Percentiles rank a stretch among this genome's conserved stretches.
Evolutionary conservation across 2,797 vertebrate species (phyloP).

Genomic region (Fistularia tabacaria): DNA sequence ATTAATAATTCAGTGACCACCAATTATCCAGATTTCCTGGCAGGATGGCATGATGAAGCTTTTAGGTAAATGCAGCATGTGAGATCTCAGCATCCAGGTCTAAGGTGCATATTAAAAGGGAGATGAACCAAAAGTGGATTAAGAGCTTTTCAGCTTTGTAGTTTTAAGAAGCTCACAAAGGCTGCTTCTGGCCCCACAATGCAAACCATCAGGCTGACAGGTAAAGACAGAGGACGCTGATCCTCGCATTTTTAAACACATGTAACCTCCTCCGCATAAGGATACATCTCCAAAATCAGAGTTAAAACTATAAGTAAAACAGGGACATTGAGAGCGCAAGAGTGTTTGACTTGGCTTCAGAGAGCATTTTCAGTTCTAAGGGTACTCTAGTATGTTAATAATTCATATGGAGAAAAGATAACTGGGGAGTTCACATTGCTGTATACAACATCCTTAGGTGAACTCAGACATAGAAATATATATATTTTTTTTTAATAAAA

Average conservation of each 20-base stretch:
- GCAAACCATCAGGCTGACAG: slow-evolving; percentile 19
- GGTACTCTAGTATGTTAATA: too few species aligned
- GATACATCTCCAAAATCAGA: neutral
- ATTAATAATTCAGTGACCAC: slow-evolving; percentile 39
- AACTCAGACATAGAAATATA: too few species aligned
- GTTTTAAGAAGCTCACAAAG: slow-evolving; percentile 60
- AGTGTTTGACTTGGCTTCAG: too few species aligned
- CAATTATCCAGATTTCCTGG: slow-evolving; percentile 55
- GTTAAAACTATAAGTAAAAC: neutral
- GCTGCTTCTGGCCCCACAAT: slow-evolving; percentile 42
- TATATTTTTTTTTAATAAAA: too few species aligned
- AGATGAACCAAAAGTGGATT: slow-evolving; percentile 68
- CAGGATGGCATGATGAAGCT: slow-evolving; percentile 10
- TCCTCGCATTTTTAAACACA: slow-evolving; percentile 22
- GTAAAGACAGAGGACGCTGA: slow-evolving; percentile 20
- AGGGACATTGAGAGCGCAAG: neutral
- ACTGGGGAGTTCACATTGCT: too few species aligned
- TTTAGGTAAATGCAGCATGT: slow-evolving; percentile 31
- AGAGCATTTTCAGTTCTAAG: too few species aligned
- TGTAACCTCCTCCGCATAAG: neutral
- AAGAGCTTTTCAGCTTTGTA: slow-evolving; percentile 69
- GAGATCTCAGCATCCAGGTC: slow-evolving; percentile 40
- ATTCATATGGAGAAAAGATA: too few species aligned
- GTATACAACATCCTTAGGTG: too few species aligned
- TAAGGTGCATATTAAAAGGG: slow-evolving; percentile 54